Conservation (phyloP, 2,113 vertebrate species). For the Kobus ellipsiprymnus region DNA sequence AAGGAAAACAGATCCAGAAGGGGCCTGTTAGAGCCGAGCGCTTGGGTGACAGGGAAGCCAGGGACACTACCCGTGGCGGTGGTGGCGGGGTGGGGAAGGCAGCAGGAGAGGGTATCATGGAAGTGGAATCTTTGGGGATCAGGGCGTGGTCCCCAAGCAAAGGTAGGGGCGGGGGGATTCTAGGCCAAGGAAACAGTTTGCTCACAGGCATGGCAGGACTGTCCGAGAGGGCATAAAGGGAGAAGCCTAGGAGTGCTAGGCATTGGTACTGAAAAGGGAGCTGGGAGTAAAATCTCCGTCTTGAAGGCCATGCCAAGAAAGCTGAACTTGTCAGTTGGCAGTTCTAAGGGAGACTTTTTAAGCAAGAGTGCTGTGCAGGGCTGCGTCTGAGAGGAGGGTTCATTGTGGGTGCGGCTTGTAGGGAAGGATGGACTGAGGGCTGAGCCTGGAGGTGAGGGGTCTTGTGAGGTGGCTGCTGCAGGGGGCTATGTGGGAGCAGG, state of each 20-base stretch:
- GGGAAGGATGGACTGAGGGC: not conserved
- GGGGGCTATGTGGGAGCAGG: not conserved
- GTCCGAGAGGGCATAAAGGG: not conserved
- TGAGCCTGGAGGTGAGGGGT: not conserved
- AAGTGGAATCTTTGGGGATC: not conserved
- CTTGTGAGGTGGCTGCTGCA: not conserved
- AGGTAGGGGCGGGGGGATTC: not conserved
- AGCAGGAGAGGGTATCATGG: not conserved
- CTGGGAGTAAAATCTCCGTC: not conserved
- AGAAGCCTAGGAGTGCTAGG: not conserved
- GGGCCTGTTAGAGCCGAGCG: not conserved
- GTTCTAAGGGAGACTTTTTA: not conserved
- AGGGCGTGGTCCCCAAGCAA: not conserved
- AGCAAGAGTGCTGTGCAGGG: not conserved
- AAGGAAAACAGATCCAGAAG: not conserved
- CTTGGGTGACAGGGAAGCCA: not conserved
- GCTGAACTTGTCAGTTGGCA: not conserved
- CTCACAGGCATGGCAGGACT: not conserved
- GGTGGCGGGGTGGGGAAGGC: not conserved
- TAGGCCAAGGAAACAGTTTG: not conserved
- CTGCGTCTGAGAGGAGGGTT: not conserved
- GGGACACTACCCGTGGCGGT: not conserved
- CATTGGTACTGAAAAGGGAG: not conserved
- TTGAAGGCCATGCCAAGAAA: not conserved
- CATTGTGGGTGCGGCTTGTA: fast-evolving